Base-by-base conservation (phyloP, 2,888 invertebrate species). In the Lochmaea capreae region DNA sequence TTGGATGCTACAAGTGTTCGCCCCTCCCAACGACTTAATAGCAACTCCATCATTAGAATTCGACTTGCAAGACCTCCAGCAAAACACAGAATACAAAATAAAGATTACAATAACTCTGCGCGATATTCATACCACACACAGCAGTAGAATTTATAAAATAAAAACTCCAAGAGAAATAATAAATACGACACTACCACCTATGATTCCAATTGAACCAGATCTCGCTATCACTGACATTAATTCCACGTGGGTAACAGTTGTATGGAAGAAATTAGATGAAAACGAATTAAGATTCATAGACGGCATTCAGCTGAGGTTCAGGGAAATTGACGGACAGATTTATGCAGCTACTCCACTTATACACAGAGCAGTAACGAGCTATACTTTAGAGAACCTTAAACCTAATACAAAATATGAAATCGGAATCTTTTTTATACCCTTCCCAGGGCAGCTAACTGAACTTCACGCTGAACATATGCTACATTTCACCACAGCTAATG, bases 31-130 rank as follows among this genome's bases (percentile, higher is more conserved):
- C 79, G 95, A 96, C 84, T 87, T 96, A 8, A 93, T 97, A 73
- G 95, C 94, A 1, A 95, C 95, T 8, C 92, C 94, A 6, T 94
- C 96, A 75, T 88, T 97, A 76, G 96, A 96, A 86, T 95, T 97
- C 88, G 93, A 95, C 77, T 87, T 97, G 67, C 90, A 92, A 11
- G 93, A 92, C 1, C 87, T 97, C 66, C 91, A 92, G 80, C 93
- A 96, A 0, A 92, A 94, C 74, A 95, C 95, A 0, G 90, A 92
- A 49, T 97, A 97, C 86, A 93, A 92, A 86, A 91, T 97, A 22
- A 92, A 94, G 85, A 95, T 96, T 1, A 93, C 93, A 11, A 90
- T 96, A 14, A 93, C 92, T 62, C 88, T 97, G 12, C 91, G 93
- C 75, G 95, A 95, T 81, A 85, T 96, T 6, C 92, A 93, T 6